Evolutionary conservation across 1,140 invertebrate genomes (phyloP).

Genomic region (Parasteatoda tepidariorum): DNA sequence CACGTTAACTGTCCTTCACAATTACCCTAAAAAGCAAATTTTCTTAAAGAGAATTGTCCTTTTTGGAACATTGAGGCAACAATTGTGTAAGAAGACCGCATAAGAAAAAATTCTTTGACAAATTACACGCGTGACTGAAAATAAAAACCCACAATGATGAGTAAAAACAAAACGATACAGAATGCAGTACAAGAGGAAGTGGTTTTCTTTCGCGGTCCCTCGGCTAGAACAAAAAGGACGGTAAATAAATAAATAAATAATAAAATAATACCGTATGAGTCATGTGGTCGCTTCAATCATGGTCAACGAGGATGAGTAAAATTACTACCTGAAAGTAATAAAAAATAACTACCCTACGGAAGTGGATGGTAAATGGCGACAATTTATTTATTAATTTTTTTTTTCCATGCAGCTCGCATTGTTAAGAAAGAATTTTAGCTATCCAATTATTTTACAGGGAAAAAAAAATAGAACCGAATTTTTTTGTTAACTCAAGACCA

Average conservation of each 20-base stretch:
- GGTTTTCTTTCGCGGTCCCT: not conserved
- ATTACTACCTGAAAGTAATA: conserved; percentile 21
- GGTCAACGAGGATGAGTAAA: conserved; percentile 20
- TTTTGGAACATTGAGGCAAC: not conserved
- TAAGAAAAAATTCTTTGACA: not conserved
- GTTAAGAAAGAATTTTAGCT: no score
- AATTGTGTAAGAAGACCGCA: not conserved
- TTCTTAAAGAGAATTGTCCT: not conserved
- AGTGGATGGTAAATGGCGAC: not conserved
- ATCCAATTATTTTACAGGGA: no score
- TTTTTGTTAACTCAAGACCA: no score
- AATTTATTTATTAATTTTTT: no score
- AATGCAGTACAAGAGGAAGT: conserved; percentile 10
- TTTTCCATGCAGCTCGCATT: no score
- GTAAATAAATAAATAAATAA: no score
- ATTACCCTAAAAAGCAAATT: not conserved
- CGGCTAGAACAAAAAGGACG: not conserved
- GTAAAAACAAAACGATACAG: conserved; percentile 31
- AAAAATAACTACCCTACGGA: not conserved
- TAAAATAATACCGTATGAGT: not conserved
- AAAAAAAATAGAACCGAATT: no score
- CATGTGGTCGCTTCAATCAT: conserved; percentile 20
- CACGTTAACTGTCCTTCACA: no score
- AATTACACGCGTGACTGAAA: conserved; percentile 18
- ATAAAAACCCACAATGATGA: not conserved